Evolutionary conservation across 2,888 invertebrate species (phyloP), one percentile per base, ranked within the genome.

Genomic region (Ophion costatus): DNA sequence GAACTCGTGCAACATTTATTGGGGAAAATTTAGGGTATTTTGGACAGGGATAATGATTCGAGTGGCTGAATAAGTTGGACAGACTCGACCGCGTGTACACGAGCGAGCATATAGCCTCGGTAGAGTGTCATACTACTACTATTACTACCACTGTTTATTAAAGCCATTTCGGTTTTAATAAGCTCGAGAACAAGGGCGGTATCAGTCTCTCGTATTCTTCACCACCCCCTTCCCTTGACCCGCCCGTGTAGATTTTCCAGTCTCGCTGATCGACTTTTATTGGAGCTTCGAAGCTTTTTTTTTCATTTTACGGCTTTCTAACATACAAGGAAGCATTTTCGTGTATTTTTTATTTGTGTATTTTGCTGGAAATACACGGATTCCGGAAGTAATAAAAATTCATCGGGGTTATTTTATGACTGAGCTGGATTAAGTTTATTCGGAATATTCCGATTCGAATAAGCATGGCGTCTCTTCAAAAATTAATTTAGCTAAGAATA

Each of bases 181-280:
- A 92, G 91, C 91, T 89, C 87, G 90, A 90, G 63, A 77, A 81
- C 84, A 78, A 84, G 74, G 57, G 45, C 56, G 59, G 56, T 75
- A 86, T 86, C 86, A 80, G 74, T 74, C 81, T 80, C 70, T 82
- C 45, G 38, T 66, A 67, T 59, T 51, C 76, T 33, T 84, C 74
- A 80, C 81, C 56, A n/a, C 51, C 69, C 56, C 63, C 79, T 82
- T 38, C 38, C 24, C 29, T 51, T 64, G 45, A 45, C 74, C 33
- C 66, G 81, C 42, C 70, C 42, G 64, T 74, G 70, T 59, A 75
- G 74, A 81, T 83, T 84, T 81, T 76, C 79, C 80, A 38, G 77
- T 80, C 84, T 83, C 85, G 86, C 90, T 91, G 92, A 91, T 91
- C 92, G 92, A 92, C 91, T 92, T 92, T 92, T 92, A 92, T 92